These are phyloP conservation scores for Dipodomys stephensi DNA, from an alignment of 2,113 vertebrate species.

Conservation along the genomic window DNA sequence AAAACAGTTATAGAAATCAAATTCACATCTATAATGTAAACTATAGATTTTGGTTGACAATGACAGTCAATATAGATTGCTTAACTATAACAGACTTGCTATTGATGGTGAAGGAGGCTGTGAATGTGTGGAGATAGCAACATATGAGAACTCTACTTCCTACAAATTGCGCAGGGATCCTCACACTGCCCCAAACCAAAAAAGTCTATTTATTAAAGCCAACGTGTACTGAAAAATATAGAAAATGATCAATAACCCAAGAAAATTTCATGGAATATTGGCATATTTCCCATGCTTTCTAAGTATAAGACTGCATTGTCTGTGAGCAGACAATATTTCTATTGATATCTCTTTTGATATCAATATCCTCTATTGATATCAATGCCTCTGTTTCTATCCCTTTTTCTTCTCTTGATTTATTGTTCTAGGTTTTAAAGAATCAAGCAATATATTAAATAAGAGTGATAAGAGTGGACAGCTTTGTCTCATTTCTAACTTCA, in stretches of 20 bases:
- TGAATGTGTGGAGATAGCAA: neutral
- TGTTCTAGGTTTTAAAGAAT: too few relatives aligned
- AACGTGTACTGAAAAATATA: neutral
- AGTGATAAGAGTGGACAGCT: too few relatives aligned
- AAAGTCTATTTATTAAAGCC: neutral
- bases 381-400: too few relatives aligned
- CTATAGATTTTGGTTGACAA: neutral
- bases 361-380: too few relatives aligned
- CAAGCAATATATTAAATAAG: too few relatives aligned
- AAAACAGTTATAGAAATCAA: conserved; percentile 47
- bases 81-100: neutral
- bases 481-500: too few relatives aligned
- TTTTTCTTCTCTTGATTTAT: too few relatives aligned
- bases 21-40: conserved; percentile 8
- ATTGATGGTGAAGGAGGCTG: neutral
- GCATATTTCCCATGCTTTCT: neutral
- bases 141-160: neutral
- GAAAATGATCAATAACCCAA: neutral
- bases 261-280: conserved; percentile 20
- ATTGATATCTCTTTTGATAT: too few relatives aligned
- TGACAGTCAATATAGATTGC: neutral
- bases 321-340: too few relatives aligned
- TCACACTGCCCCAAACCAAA: neutral
- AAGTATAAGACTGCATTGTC: neutral
- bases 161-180: neutral